A percentile compares a stretch with the other conserved stretches of the same genome.
Conservation (phyloP, 2,113 vertebrate species). For the Ochotona princeps region DNA sequence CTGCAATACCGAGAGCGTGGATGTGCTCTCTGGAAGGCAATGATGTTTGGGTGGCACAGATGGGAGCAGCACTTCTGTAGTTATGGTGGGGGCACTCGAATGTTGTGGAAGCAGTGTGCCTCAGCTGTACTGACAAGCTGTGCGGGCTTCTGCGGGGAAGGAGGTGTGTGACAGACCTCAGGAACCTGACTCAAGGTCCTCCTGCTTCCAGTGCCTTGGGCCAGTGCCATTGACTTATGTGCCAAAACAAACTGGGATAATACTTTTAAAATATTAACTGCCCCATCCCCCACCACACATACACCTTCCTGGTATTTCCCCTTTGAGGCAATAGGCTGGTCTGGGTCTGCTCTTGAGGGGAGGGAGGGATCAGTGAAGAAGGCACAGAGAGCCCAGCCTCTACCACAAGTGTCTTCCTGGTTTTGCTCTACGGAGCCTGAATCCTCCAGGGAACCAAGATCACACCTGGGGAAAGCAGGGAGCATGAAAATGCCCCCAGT, state of each 20-base stretch:
- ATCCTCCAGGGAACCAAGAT: background rate
- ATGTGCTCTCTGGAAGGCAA: background rate
- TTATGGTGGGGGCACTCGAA: background rate
- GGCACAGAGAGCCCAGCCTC: background rate
- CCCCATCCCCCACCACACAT: too few relatives aligned
- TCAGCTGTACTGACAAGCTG: background rate
- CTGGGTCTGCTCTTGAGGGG: background rate
- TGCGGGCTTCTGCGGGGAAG: background rate
- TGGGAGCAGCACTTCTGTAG: background rate
- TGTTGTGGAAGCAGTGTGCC: rapidly evolving
- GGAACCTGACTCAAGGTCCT: background rate
- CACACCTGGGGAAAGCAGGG: background rate
- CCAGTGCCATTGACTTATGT: background rate
- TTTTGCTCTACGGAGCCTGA: background rate
- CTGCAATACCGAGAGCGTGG: background rate
- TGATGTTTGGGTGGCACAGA: background rate
- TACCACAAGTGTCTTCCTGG: background rate
- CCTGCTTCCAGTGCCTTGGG: background rate
- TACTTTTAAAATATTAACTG: slow-evolving; percentile 51
- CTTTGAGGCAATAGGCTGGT: background rate
- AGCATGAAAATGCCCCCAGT: background rate
- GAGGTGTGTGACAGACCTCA: background rate
- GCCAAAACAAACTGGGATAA: slow-evolving; percentile 7
- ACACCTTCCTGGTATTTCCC: background rate
- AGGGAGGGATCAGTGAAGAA: background rate